These are phyloP conservation scores for Lasioglossum morio DNA, from an alignment of 2,888 invertebrate genomes.

Conservation along the genomic window DNA sequence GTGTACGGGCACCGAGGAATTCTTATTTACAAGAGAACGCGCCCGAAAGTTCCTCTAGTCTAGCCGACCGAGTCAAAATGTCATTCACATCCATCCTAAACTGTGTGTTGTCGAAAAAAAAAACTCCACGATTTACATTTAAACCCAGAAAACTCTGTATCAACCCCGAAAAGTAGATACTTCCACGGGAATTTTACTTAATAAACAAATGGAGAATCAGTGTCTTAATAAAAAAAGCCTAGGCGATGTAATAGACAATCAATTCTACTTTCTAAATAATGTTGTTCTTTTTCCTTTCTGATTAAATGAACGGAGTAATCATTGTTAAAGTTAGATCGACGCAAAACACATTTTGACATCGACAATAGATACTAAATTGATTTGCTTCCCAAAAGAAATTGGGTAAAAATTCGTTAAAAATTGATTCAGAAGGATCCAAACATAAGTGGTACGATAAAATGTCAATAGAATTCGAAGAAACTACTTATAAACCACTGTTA, in stretches of 20 bases:
- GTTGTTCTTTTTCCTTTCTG: too few species aligned
- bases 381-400: too few species aligned
- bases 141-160: not conserved
- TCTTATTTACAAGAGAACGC: constrained; percentile 64
- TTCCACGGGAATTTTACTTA: not conserved
- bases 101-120: not conserved
- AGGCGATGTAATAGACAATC: too few species aligned
- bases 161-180: not conserved
- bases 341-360: too few species aligned
- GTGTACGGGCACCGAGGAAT: constrained; percentile 35
- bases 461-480: not conserved
- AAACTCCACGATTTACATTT: not conserved
- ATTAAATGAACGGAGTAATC: too few species aligned
- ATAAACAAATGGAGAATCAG: too few species aligned
- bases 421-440: too few species aligned
- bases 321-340: too few species aligned
- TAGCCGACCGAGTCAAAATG: not conserved
- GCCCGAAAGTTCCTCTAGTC: not conserved
- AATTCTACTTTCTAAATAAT: too few species aligned
- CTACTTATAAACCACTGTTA: not conserved
- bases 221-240: too few species aligned
- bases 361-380: too few species aligned
- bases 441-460: not conserved
- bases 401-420: too few species aligned
- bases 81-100: not conserved